These are phyloP conservation scores for Aphelocoma californica DNA, from an alignment of 2,797 vertebrate species.

Conservation along the genomic window DNA sequence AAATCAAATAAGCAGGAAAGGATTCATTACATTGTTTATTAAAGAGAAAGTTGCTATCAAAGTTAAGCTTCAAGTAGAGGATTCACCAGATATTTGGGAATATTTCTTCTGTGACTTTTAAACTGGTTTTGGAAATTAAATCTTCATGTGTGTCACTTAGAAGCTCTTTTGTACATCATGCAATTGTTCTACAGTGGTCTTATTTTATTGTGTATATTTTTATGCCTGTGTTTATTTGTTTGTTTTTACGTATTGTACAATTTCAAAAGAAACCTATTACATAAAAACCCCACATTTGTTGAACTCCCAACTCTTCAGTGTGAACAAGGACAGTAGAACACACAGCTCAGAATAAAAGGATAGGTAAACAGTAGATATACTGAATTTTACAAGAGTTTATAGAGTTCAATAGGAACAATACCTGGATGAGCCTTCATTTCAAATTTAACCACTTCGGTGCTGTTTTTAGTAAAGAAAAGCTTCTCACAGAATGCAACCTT, in stretches of 20 bases:
- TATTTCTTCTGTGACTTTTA: not conserved
- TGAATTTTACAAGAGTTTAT: not conserved
- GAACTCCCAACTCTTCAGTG: not conserved
- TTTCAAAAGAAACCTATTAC: not conserved
- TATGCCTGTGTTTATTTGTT: rapidly evolving
- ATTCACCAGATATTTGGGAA: not conserved
- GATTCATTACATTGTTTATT: not conserved
- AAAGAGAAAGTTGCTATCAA: not conserved
- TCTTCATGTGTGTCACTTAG: not conserved
- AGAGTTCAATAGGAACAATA: not conserved
- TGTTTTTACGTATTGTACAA: not conserved
- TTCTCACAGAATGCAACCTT: not conserved
- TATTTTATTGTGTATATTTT: not conserved
- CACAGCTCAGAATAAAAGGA: not conserved
- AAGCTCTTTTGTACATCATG: not conserved
- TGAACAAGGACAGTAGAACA: not conserved
- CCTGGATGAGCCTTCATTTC: not conserved
- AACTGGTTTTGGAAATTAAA: not conserved
- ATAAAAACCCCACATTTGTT: not conserved
- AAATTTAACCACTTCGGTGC: not conserved
- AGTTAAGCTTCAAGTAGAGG: not conserved
- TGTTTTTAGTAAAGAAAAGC: not conserved
- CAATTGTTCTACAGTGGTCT: not conserved
- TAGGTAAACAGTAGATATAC: not conserved
- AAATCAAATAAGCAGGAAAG: not conserved